phyloP scores from a whole-genome alignment of 2,113 vertebrate species.

The Anser cygnoides region DNA sequence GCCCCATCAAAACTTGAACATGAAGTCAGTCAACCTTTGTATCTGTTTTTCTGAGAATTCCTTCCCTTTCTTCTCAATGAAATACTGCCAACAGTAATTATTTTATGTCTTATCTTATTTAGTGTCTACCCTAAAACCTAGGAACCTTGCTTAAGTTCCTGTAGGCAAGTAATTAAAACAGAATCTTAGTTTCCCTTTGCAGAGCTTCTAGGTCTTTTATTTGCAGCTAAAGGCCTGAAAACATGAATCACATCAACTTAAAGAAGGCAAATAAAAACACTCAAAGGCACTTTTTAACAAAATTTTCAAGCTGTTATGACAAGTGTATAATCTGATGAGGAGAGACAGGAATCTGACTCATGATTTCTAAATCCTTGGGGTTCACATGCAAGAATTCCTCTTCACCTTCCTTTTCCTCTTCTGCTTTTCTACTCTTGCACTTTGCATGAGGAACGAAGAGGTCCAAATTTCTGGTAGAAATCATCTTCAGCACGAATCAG shows the following conservation, averaged over 20 bases:
- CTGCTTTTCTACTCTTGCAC: slow-evolving; percentile 23
- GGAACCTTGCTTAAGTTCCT: not conserved
- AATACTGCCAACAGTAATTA: not conserved
- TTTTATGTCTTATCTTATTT: not conserved
- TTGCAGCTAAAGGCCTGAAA: not conserved
- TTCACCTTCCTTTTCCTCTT: not conserved
- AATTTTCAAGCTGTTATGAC: not conserved
- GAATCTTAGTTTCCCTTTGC: not conserved
- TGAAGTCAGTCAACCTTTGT: not conserved
- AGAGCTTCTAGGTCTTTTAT: not conserved
- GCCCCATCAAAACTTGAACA: not conserved
- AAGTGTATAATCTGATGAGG: not conserved
- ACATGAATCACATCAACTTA: not conserved
- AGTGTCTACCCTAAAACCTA: not conserved
- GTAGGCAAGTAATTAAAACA: not conserved
- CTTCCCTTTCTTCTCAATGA: not conserved
- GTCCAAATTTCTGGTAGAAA: slow-evolving; percentile 91
- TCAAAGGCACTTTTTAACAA: not conserved
- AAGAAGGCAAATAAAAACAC: not conserved
- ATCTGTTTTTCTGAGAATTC: not conserved
- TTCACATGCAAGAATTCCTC: not conserved
- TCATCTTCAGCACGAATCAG: slow-evolving; percentile 84
- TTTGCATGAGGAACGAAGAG: slow-evolving; percentile 69
- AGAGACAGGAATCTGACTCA: not conserved
- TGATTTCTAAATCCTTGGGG: not conserved